Conservation (phyloP, 2,797 vertebrate species). For the Amniataba percoides region DNA sequence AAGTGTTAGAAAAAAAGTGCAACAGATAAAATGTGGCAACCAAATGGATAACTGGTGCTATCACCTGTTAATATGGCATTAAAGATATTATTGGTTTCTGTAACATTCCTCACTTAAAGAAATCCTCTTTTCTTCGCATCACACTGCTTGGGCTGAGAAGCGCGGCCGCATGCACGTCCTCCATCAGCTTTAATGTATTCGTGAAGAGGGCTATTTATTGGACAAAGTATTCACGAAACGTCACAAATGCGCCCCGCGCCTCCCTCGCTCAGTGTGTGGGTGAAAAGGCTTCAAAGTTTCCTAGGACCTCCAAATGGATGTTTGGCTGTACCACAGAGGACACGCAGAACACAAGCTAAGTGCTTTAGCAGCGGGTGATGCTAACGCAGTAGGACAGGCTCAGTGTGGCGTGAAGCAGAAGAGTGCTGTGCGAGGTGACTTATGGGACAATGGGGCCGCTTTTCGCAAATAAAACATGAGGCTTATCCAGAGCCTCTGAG, state of each 20-base stretch:
- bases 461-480: conserved; percentile 89
- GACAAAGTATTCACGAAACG: conserved; percentile 69
- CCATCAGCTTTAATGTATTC: conserved; percentile 67
- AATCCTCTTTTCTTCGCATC: not conserved
- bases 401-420: conserved; percentile 85
- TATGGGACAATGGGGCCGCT: conserved; percentile 89
- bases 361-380: conserved; percentile 84
- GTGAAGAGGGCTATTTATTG: conserved; percentile 66
- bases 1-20: conserved; percentile 52
- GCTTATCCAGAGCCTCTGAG: conserved; percentile 82
- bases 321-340: conserved; percentile 85
- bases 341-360: conserved; percentile 86
- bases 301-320: conserved; percentile 83
- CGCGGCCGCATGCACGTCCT: not conserved
- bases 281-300: conserved; percentile 81
- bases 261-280: conserved; percentile 63
- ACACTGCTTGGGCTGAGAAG: not conserved
- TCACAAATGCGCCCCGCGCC: conserved; percentile 59
- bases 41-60: conserved; percentile 52
- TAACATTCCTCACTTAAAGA: conserved; percentile 2
- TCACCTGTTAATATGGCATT: conserved; percentile 8
- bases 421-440: conserved; percentile 88
- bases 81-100: conserved; percentile 14
- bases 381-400: conserved; percentile 83
- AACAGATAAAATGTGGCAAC: conserved; percentile 50